These are phyloP conservation scores for Scopus umbretta DNA, from an alignment of 2,113 vertebrate species.

Conservation along the genomic window DNA sequence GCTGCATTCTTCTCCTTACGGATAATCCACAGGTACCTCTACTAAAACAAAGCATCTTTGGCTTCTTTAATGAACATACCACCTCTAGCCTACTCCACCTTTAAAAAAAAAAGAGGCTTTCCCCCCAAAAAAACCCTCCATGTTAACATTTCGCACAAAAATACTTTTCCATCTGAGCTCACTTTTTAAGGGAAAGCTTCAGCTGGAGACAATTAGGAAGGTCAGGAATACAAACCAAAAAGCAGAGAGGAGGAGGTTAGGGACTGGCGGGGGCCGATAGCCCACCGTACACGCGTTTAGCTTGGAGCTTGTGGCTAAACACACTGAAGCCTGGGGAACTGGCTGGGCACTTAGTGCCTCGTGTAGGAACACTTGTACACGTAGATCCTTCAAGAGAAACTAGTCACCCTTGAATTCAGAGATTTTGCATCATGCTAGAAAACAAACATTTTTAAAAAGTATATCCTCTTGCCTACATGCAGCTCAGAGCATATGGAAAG, in stretches of 20 bases:
- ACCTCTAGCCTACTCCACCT: background rate
- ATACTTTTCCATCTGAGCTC: background rate
- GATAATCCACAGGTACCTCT: background rate
- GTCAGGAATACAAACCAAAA: background rate
- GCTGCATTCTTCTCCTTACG: background rate
- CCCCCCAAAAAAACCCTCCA: background rate
- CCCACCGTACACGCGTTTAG: rapidly evolving
- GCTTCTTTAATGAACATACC: background rate
- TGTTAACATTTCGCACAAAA: background rate
- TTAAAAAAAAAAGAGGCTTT: background rate
- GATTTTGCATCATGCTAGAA: background rate
- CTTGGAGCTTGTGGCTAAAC: no score
- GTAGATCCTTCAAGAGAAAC: background rate
- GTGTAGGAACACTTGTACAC: rapidly evolving
- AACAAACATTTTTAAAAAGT: no score
- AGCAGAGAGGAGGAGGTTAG: background rate
- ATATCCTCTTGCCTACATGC: background rate
- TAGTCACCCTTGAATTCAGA: background rate
- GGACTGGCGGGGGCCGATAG: rapidly evolving
- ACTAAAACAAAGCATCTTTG: background rate
- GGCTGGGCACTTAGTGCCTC: background rate
- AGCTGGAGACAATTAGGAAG: background rate
- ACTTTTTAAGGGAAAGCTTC: background rate
- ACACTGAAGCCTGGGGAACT: background rate
- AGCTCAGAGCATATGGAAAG: background rate